Evolutionary conservation across 2,888 invertebrate genomes (phyloP).

Genomic region (Sesia bembeciformis): DNA sequence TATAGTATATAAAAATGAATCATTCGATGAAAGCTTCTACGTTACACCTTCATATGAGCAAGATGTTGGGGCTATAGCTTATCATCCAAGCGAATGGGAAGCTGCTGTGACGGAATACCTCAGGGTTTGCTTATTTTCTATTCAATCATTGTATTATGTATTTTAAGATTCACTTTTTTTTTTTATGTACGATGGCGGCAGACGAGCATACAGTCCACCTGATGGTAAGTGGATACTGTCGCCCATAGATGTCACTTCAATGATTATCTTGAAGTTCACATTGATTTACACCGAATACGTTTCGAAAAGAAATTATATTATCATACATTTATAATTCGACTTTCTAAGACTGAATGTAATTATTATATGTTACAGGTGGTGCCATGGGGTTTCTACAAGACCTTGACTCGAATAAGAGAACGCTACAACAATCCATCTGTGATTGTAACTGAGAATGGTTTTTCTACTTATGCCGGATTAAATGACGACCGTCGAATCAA

Average conservation of each 20-base stretch:
- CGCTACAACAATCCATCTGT: conserved; percentile 72
- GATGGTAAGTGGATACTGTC: too few relatives aligned
- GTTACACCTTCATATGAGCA: conserved; percentile 20
- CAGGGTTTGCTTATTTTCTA: not conserved
- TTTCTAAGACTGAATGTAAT: too few relatives aligned
- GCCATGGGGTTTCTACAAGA: conserved; percentile 75
- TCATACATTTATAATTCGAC: too few relatives aligned
- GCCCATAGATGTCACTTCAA: too few relatives aligned
- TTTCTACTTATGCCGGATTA: conserved; percentile 57
- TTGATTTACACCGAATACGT: too few relatives aligned
- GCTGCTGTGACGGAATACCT: conserved; percentile 13
- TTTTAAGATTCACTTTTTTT: too few relatives aligned
- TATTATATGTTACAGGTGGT: conserved; percentile 41
- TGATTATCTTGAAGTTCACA: too few relatives aligned
- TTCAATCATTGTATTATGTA: too few relatives aligned
- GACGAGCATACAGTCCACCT: too few relatives aligned
- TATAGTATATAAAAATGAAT: conserved; percentile 26
- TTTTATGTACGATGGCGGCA: too few relatives aligned
- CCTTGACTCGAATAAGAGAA: conserved; percentile 63
- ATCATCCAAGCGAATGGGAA: conserved; percentile 17
- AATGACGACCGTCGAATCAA: conserved; percentile 60
- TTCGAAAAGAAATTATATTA: too few relatives aligned
- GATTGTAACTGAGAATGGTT: conserved; percentile 76
- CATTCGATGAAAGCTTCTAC: conserved; percentile 12
- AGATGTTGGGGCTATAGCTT: conserved; percentile 14